Evolutionary conservation across 2,888 invertebrate genomes (phyloP).

Genomic region (Bibio marci): DNA sequence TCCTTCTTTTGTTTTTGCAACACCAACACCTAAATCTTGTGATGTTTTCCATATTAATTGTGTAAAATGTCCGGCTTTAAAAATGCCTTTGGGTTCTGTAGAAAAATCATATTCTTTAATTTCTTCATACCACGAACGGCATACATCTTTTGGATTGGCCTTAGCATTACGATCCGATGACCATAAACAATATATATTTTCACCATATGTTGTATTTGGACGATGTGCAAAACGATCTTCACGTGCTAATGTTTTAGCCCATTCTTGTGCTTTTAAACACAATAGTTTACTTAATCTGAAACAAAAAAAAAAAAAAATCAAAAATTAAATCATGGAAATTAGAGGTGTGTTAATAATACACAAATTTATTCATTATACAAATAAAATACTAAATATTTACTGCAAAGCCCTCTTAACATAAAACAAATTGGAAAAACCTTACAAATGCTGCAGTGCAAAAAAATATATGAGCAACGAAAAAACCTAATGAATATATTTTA

Average conservation of each 20-base stretch:
- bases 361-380: not conserved
- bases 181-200: constrained; percentile 39
- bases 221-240: constrained; percentile 47
- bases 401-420: too few relatives aligned
- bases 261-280: constrained; percentile 45
- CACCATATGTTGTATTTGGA: constrained; percentile 42
- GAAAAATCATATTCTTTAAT: constrained; percentile 34
- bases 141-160: constrained; percentile 35
- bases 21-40: constrained; percentile 50
- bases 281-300: constrained; percentile 43
- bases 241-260: constrained; percentile 50
- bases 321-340: not conserved
- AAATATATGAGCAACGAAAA: too few relatives aligned
- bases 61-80: constrained; percentile 48
- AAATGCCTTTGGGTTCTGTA: constrained; percentile 21
- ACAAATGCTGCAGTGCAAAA: too few relatives aligned
- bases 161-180: constrained; percentile 34
- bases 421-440: too few relatives aligned
- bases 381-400: too few relatives aligned
- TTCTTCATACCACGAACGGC: constrained; percentile 39
- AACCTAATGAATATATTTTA: too few relatives aligned
- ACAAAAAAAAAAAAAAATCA: too few relatives aligned
- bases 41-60: constrained; percentile 58
- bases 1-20: constrained; percentile 53
- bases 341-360: not conserved